phyloP scores from a whole-genome alignment of 2,113 vertebrate species.

The Centrocercus urophasianus region DNA sequence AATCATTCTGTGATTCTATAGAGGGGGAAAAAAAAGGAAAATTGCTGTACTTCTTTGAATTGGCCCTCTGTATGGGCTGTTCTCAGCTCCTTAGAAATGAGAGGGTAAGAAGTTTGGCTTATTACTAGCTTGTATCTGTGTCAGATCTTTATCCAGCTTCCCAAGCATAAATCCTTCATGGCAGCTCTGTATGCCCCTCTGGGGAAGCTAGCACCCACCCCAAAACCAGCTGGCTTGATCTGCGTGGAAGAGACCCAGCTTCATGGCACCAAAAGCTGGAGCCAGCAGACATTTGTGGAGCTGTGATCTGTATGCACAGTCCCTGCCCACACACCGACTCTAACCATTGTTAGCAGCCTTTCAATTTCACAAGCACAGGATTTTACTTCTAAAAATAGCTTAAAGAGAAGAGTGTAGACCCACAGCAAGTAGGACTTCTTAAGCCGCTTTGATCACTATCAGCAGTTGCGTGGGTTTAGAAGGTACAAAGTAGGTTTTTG shows the following conservation, averaged over 20 bases:
- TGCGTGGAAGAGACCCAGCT: neutral
- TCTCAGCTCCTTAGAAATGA: neutral
- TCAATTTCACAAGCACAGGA: slow-evolving; percentile 37
- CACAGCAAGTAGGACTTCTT: slow-evolving; percentile 56
- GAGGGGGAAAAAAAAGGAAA: too few species aligned
- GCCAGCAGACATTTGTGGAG: accelerated
- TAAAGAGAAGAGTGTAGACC: neutral
- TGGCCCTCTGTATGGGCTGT: neutral
- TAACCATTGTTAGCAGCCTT: slow-evolving; percentile 28
- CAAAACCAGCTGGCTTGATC: neutral
- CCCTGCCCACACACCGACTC: neutral
- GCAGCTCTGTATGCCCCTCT: neutral
- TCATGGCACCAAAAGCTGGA: accelerated
- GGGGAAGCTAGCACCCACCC: neutral
- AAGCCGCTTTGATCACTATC: slow-evolving; percentile 35
- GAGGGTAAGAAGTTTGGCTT: neutral
- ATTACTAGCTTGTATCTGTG: accelerated
- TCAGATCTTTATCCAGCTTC: neutral
- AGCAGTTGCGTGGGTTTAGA: slow-evolving; percentile 45
- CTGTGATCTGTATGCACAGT: neutral
- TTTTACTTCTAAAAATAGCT: slow-evolving; percentile 65
- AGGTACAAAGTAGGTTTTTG: slow-evolving; percentile 35
- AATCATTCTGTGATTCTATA: too few species aligned
- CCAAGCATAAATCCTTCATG: accelerated
- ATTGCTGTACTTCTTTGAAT: too few species aligned